Evolutionary conservation across 2,888 invertebrate genomes (phyloP).

Genomic region (Tupiocoris notatus): DNA sequence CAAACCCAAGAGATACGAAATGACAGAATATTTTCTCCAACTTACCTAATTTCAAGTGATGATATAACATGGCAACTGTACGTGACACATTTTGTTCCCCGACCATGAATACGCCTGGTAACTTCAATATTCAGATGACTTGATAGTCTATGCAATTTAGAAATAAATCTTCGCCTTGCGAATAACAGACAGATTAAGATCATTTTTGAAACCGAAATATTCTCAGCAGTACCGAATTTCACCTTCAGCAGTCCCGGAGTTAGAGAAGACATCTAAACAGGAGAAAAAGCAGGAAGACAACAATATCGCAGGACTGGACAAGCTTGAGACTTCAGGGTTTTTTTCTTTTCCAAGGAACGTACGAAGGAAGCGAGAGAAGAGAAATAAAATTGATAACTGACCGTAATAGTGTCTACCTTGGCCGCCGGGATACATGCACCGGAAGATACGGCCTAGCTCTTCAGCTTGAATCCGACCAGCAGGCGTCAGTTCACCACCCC

Average conservation of each 20-base stretch:
- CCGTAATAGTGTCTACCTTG: slow-evolving; percentile 72
- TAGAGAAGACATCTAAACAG: background rate
- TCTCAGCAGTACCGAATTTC: too few species aligned
- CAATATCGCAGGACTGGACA: slow-evolving; percentile 5
- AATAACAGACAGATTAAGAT: too few species aligned
- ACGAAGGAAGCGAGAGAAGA: slow-evolving; percentile 3
- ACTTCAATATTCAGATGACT: too few species aligned
- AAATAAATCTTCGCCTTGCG: too few species aligned
- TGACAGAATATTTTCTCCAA: too few species aligned
- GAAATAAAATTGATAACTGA: slow-evolving; percentile 44
- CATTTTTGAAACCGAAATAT: too few species aligned
- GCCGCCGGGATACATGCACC: slow-evolving; percentile 99
- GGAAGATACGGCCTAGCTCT: slow-evolving; percentile 94
- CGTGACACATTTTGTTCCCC: too few species aligned
- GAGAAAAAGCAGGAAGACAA: slow-evolving; percentile 24
- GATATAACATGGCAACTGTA: too few species aligned
- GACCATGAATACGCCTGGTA: too few species aligned
- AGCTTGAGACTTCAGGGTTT: background rate
- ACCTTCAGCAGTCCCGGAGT: background rate
- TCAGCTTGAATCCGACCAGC: slow-evolving; percentile 97
- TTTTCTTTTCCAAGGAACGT: slow-evolving; percentile 28
- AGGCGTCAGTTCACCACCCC: slow-evolving; percentile 99
- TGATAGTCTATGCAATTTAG: too few species aligned
- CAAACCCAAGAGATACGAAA: too few species aligned
- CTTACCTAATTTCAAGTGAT: too few species aligned